Percentiles rank a stretch among this genome's conserved stretches.
phyloP scores from a whole-genome alignment of 2,888 invertebrate species.

The Phrixothrix hirtus region DNA sequence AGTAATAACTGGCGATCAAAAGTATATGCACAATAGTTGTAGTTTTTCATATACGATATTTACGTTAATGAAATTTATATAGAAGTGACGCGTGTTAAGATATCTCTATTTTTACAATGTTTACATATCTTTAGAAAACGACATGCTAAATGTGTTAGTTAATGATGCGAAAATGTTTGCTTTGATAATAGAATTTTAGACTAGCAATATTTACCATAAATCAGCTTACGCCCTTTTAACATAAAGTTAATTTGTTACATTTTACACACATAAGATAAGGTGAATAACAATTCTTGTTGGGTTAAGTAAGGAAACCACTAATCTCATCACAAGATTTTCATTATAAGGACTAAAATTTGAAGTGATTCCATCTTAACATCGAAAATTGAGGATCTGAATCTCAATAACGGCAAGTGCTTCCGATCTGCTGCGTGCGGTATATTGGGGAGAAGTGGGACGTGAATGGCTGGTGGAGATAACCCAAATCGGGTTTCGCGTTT shows the following conservation, averaged over 20 bases:
- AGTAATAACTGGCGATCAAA: too few species aligned
- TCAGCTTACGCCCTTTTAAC: not conserved
- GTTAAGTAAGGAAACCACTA: constrained; percentile 17
- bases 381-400: constrained; percentile 34
- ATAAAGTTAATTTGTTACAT: not conserved
- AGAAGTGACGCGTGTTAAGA: not conserved
- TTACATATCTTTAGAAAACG: not conserved
- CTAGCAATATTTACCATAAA: not conserved
- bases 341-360: constrained; percentile 24
- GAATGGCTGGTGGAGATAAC: constrained; percentile 46
- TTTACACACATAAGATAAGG: not conserved
- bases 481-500: constrained; percentile 54
- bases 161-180: not conserved
- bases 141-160: not conserved
- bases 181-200: not conserved
- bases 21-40: too few species aligned
- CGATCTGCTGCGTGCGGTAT: constrained; percentile 32
- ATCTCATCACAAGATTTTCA: constrained; percentile 23
- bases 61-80: too few species aligned
- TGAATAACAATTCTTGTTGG: constrained; percentile 12
- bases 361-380: constrained; percentile 31
- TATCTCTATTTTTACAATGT: not conserved
- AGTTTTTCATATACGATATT: too few species aligned
- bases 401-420: constrained; percentile 36
- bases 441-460: constrained; percentile 27